Percentiles rank a stretch among this genome's conserved stretches.
Conservation (phyloP, 2,797 vertebrate genomes). For the Numenius phaeopus region DNA sequence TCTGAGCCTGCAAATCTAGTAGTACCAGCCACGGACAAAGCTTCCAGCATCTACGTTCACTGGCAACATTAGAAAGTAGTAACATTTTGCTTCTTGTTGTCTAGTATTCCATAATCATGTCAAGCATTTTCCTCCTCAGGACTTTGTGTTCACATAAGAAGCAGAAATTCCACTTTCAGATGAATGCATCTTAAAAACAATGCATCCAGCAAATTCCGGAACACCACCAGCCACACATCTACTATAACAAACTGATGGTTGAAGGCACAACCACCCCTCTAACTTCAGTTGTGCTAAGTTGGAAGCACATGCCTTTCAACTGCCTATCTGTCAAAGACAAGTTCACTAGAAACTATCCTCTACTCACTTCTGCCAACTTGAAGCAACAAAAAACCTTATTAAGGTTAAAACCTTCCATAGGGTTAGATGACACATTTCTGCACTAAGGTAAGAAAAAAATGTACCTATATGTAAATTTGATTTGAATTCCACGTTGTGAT, state of each 20-base stretch:
- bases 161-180: neutral
- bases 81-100: neutral
- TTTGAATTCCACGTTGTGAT: constrained; percentile 94
- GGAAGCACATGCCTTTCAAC: neutral
- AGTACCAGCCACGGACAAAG: neutral
- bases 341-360: neutral
- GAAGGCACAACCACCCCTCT: neutral
- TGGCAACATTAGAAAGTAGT: neutral
- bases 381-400: neutral
- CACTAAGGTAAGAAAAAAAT: neutral
- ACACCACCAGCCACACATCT: neutral
- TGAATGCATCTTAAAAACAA: neutral
- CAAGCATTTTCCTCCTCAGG: neutral
- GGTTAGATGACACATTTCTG: neutral
- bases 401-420: neutral
- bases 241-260: neutral
- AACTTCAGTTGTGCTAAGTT: neutral
- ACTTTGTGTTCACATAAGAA: neutral
- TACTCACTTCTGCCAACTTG: neutral
- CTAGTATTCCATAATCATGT: neutral
- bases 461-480: constrained; percentile 94
- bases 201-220: neutral
- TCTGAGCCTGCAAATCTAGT: neutral
- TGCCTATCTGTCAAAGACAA: neutral
- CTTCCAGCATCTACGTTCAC: neutral